Conservation (phyloP, 2,888 invertebrate genomes). For the Malthinus flaveolus region DNA sequence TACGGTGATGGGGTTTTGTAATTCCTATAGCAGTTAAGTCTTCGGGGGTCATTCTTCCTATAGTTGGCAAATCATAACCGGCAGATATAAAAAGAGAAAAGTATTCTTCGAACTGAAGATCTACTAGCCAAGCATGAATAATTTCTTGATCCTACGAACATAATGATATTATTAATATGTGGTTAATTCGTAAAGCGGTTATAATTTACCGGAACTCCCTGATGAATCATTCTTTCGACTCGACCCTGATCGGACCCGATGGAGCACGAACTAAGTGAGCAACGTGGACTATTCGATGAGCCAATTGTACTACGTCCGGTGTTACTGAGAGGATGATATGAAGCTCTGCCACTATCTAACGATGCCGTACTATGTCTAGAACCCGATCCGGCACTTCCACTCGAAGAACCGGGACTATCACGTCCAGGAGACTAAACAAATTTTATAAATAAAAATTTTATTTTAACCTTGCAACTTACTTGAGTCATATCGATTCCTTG, state of each 20-base stretch:
- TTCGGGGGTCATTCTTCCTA: constrained; percentile 99
- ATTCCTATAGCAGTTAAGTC: constrained; percentile 88
- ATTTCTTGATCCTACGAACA: constrained; percentile 83
- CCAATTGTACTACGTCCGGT: constrained; percentile 55
- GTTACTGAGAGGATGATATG: constrained; percentile 66
- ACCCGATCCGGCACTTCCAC: constrained; percentile 84
- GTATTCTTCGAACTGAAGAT: constrained; percentile 94
- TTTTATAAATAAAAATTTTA: neutral
- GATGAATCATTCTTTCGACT: constrained; percentile 75
- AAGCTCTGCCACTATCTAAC: constrained; percentile 89
- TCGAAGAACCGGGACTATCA: constrained; percentile 88
- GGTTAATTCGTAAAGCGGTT: neutral
- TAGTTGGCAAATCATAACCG: constrained; percentile 97
- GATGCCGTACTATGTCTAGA: constrained; percentile 89
- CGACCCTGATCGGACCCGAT: constrained; percentile 71
- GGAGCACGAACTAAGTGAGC: constrained; percentile 76
- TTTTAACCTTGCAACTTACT: constrained; percentile 51
- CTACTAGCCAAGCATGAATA: constrained; percentile 91
- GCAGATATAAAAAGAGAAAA: constrained; percentile 90
- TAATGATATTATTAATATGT: neutral
- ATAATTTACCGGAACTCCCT: constrained; percentile 65
- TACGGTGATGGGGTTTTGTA: constrained; percentile 96
- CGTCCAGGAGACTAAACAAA: constrained; percentile 79
- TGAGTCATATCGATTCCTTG: constrained; percentile 88
- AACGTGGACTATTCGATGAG: constrained; percentile 65